Base-by-base conservation (phyloP, 2,888 invertebrate genomes). In the Odontothrips loti region DNA sequence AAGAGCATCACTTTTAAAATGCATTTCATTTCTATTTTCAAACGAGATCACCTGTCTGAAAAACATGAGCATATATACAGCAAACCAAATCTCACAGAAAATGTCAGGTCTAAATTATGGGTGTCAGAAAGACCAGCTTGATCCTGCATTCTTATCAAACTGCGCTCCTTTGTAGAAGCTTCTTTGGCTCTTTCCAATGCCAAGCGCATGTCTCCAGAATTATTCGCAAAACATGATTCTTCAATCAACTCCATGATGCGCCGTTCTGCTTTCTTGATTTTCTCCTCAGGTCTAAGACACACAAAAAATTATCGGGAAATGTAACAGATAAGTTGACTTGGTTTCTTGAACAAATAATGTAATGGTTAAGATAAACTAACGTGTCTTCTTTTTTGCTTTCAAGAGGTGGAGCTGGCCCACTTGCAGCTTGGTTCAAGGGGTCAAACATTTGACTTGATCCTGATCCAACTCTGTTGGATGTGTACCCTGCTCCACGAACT, bases 181-280 rank as follows among this genome's bases (percentile, higher is more conserved):
- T 99, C 99, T 87, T 98, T 98, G 0, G 99, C 99, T 87, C 97
- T 95, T 81, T 95, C 94, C 79, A 99, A 87, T 0, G 97, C 93
- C 84, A 90, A 87, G 84, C 90, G 89, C 82, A 88, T 87, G 83
- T 94, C 92, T 80, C 91, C 92, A 82, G 91, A 89, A 83, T 89
- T 89, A 83, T 91, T 90, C 4, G 93, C 92, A 82, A 93, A 87
- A 84, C 96, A 96, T 0, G 98, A 97, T 84, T 96, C 96, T 86
- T 98, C 97, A 58, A 99, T 92, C 80, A 98, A 88, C 80, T 93
- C 91, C 90, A 95, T 95, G 83, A 99, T 97, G 86, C 95, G 95
- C 8, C 91, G 90, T 87, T 99, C 99, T 86, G 97, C 90, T 85
- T 93, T 92, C 85, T 94, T 94, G 79, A 98, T 93, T 87, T 96